phyloP scores from a whole-genome alignment of 2,113 vertebrate species.

The Psittacula cyanocephala region DNA sequence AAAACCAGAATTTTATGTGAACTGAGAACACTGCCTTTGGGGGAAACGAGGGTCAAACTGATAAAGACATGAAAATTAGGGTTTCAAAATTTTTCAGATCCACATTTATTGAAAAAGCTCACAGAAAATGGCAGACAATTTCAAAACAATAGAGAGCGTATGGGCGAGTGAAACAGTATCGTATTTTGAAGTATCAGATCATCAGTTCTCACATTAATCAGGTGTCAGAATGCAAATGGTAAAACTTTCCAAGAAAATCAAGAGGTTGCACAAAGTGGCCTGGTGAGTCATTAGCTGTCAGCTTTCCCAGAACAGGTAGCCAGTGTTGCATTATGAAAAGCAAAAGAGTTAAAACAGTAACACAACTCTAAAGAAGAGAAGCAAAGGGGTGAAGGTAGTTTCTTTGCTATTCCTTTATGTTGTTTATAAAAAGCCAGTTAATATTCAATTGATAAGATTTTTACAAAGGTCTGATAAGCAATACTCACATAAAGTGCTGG shows the following conservation, averaged over 20 bases:
- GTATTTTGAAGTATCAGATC: background rate
- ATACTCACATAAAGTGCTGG: background rate
- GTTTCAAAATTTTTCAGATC: constrained; percentile 11
- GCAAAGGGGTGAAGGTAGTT: background rate
- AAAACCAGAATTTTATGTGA: background rate
- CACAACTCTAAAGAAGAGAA: background rate
- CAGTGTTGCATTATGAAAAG: background rate
- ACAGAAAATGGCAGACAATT: constrained; percentile 26
- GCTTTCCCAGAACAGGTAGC: background rate
- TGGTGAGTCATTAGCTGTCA: constrained; percentile 20
- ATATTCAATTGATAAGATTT: background rate
- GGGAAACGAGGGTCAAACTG: background rate
- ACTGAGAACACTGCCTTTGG: background rate
- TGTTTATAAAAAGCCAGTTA: background rate
- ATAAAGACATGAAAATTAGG: background rate
- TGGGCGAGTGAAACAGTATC: background rate
- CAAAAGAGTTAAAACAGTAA: constrained; percentile 10
- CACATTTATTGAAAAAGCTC: constrained; percentile 50
- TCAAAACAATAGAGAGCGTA: background rate
- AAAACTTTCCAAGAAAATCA: constrained; percentile 32
- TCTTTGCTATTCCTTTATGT: background rate
- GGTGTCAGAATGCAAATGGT: constrained; percentile 3
- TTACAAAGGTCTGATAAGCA: background rate
- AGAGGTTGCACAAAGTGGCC: background rate
- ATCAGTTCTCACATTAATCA: background rate